Evolutionary conservation across 2,888 invertebrate genomes (phyloP), one percentile per base, ranked within the genome.

Genomic region (Leptopilina syphax): DNA sequence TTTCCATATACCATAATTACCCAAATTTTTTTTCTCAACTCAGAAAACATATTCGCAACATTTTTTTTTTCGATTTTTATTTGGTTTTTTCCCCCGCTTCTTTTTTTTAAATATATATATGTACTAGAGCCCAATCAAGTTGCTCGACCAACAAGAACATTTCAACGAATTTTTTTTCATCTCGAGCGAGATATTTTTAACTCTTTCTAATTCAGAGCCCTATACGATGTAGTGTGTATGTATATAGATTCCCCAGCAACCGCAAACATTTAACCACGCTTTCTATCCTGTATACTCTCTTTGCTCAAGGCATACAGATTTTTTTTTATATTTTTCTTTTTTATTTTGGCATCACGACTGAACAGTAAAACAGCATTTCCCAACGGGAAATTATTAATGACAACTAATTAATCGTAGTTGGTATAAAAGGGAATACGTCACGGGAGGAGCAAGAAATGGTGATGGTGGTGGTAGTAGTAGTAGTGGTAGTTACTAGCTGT

Each of bases 251-350:
- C 3, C 34, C 34, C n/a, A 2, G 57, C 34, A 73, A 73, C 73
- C 73, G 73, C 57, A 73, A 27, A 80, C 81, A 18, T 88, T 83
- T 2, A 90, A 89, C 87, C 87, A 88, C 12, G 44, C 44, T 34
- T 12, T 85, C 81, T 27, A 82, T 12, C 79, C 3, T 79, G 80
- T 6, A 18, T 18, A 85, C 41, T 44, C 41, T 44, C 86, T 77
- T 50, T 86, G 87, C 76, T 73, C 73, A 73, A 60, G n/a, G 57
- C 10, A 73, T 73, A 57, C 57, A 34, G 44, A 8, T 7, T 44
- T 44, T 44, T 44, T 44, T 44, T 44, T 34, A 34, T 34, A 34
- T 1, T 44, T 44, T 44, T 44, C 44, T 44, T 73, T 73, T 70
- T 73, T 73, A 73, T 41, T 60, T 60, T 3, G 34, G n/a, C 73